Evolutionary conservation across 2,888 invertebrate species (phyloP).

Genomic region (Trilocha varians): DNA sequence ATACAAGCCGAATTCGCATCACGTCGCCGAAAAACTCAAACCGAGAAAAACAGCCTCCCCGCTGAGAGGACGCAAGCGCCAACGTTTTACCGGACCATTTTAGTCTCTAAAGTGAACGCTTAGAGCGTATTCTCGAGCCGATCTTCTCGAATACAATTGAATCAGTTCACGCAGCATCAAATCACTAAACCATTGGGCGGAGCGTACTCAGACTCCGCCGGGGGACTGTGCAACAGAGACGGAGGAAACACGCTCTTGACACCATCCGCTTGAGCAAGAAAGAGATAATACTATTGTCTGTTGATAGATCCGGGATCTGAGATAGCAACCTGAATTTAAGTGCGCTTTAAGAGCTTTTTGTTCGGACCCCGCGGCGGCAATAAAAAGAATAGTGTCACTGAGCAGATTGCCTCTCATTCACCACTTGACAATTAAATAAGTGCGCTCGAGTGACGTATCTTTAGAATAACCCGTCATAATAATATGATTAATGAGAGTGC

Average conservation of each 20-base stretch:
- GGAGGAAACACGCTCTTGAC: constrained; percentile 34
- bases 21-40: constrained; percentile 71
- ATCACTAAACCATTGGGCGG: constrained; percentile 74
- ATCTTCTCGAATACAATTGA: constrained; percentile 60
- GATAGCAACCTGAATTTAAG: constrained; percentile 60
- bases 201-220: constrained; percentile 67
- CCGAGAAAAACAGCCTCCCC: constrained; percentile 69
- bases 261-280: constrained; percentile 31
- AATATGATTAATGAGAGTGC: constrained; percentile 56
- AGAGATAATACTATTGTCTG: constrained; percentile 49
- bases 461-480: constrained; percentile 57
- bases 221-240: constrained; percentile 58
- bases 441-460: constrained; percentile 54
- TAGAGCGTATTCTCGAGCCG: constrained; percentile 60
- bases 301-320: constrained; percentile 38
- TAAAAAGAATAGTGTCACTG: constrained; percentile 69
- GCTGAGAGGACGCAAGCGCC: constrained; percentile 61
- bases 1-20: constrained; percentile 70
- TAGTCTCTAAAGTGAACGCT: constrained; percentile 62
- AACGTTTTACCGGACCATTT: constrained; percentile 65
- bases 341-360: constrained; percentile 62
- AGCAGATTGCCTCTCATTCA: constrained; percentile 68
- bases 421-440: constrained; percentile 70
- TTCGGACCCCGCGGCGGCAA: constrained; percentile 53
- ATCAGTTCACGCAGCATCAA: constrained; percentile 75